phyloP scores from a whole-genome alignment of 2,113 vertebrate genomes.

The Bagarius yarrelli region DNA sequence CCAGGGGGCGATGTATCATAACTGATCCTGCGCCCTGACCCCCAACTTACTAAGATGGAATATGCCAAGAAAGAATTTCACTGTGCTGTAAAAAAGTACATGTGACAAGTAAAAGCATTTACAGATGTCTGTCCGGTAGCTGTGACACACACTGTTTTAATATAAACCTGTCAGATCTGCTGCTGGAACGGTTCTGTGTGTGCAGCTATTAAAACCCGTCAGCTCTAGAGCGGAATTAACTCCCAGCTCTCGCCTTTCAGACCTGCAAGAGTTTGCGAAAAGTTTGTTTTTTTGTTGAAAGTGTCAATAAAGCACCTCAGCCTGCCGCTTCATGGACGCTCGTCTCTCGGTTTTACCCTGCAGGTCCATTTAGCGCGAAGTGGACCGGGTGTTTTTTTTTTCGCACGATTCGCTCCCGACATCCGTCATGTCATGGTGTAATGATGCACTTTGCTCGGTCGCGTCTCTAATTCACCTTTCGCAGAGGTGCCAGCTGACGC shows the following conservation, averaged over 20 bases:
- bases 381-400: slow-evolving; percentile 52
- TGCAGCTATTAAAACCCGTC: too few species aligned
- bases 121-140: too few species aligned
- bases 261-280: neutral
- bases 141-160: too few species aligned
- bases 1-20: too few species aligned
- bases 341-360: slow-evolving; percentile 19
- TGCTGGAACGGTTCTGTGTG: neutral
- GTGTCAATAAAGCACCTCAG: slow-evolving; percentile 18
- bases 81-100: too few species aligned
- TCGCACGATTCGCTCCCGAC: slow-evolving; percentile 34
- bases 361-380: slow-evolving; percentile 51
- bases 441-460: slow-evolving; percentile 32
- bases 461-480: neutral
- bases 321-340: neutral
- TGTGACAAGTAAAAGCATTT: too few species aligned
- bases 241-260: neutral
- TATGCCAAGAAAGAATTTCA: too few species aligned
- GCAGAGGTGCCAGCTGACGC: slow-evolving; percentile 5
- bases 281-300: slow-evolving; percentile 28
- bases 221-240: neutral
- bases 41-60: too few species aligned
- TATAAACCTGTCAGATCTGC: neutral
- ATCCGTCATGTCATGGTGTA: slow-evolving; percentile 50
- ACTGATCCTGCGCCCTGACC: too few species aligned